Evolutionary conservation across 2,797 vertebrate species (phyloP).

Genomic region (Lutjanus campechanus): DNA sequence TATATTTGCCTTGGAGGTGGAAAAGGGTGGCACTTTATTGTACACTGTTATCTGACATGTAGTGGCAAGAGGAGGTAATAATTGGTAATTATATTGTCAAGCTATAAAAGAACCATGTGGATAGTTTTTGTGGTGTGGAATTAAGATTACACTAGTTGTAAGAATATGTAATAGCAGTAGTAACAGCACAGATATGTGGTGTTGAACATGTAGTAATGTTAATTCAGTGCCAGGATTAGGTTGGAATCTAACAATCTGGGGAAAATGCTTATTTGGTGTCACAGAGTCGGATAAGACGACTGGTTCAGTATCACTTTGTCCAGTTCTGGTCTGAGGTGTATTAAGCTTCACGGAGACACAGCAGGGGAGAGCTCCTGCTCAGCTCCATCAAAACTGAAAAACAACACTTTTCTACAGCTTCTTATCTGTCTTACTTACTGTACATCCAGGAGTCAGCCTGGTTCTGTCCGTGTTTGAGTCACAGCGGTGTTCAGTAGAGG

Average conservation of each 20-base stretch:
- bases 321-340: not conserved
- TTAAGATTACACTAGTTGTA: not conserved
- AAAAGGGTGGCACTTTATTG: not conserved
- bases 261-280: not conserved
- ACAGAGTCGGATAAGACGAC: not conserved
- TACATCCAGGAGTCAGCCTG: not conserved
- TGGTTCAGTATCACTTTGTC: not conserved
- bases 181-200: not conserved
- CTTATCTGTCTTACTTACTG: not conserved
- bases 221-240: not conserved
- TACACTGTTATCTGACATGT: not conserved
- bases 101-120: not conserved
- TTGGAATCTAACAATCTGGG: not conserved
- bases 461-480: not conserved
- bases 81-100: slow-evolving; percentile 18
- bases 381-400: not conserved
- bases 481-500: not conserved
- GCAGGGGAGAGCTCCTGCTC: too few relatives aligned
- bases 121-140: not conserved
- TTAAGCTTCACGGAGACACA: not conserved
- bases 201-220: not conserved
- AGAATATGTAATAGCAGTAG: not conserved
- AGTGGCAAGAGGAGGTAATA: slow-evolving; percentile 10
- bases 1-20: not conserved
- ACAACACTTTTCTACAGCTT: not conserved